Percentiles rank a stretch among this genome's conserved stretches.
Conservation (phyloP, 2,888 invertebrate species). For the Nephrotoma appendiculata region DNA sequence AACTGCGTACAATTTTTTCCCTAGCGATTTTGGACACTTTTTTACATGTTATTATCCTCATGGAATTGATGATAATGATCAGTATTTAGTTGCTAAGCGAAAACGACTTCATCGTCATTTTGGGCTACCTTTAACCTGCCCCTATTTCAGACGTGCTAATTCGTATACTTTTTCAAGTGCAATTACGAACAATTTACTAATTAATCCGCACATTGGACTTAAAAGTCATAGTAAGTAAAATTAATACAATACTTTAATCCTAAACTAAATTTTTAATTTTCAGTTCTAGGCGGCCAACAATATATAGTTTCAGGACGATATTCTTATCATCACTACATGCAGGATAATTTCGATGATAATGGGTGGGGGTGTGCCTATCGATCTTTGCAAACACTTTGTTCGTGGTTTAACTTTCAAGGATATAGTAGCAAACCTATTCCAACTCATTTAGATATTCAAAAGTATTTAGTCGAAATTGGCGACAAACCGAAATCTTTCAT, state of each 20-base stretch:
- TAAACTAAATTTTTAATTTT: not conserved
- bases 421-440: constrained; percentile 66
- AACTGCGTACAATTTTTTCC: constrained; percentile 56
- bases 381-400: constrained; percentile 88
- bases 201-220: constrained; percentile 56
- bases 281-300: constrained; percentile 34
- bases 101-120: constrained; percentile 56
- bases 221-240: constrained; percentile 21
- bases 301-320: constrained; percentile 70
- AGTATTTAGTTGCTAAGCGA: constrained; percentile 37
- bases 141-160: constrained; percentile 63
- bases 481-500: constrained; percentile 82
- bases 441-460: constrained; percentile 74
- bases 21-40: constrained; percentile 57
- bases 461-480: constrained; percentile 84
- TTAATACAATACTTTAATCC: not conserved
- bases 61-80: constrained; percentile 47
- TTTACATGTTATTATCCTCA: constrained; percentile 58
- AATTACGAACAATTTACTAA: constrained; percentile 35
- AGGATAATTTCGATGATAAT: constrained; percentile 83
- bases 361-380: constrained; percentile 99
- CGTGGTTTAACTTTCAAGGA: constrained; percentile 89
- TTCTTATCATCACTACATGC: constrained; percentile 93
- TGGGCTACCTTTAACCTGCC: constrained; percentile 49
- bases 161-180: constrained; percentile 40